Base-by-base conservation (phyloP, 2,797 vertebrate species). In the Liasis olivaceus region DNA sequence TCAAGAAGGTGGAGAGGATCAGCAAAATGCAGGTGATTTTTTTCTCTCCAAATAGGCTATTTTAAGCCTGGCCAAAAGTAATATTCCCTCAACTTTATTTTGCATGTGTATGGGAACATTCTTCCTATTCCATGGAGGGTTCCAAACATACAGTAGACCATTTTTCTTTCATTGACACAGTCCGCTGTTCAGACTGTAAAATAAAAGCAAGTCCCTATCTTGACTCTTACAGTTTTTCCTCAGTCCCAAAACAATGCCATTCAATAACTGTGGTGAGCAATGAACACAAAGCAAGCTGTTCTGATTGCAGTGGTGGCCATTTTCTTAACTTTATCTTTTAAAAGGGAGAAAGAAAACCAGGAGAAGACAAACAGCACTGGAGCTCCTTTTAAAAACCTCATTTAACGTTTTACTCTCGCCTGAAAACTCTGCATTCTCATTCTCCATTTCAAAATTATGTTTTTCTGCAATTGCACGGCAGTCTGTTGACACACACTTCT, bases 361-460 rank as follows among this genome's bases (percentile, higher is more conserved):
- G 72, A 87, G 12, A 87, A 90, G 56, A 22, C 85, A 88, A 89
- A 26, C 1, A 28, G 1, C 4, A 36, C 62, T 84, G 47, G 13
- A 54, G 4, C 1, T 77, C 51, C 4, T 59, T 58, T 58, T 64
- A 12, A 26, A n/a, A 28, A 2, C 24, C 28, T 59, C 15, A 20
- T 81, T 88, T 89, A 1, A 3, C 0, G 6, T 51, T 87, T 63
- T 88, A 5, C 15, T 69, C 96, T 87, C 95, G 97, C 98, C 97
- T 96, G 89, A 59, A 96, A 94, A 59, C 93, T 97, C 62, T 97
- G 94, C 92, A 89, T 96, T 94, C 95, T 98, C 97, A 93, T 96
- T 93, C 97, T 97, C 97, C 97, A 95, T 94, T 97, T 98, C 63
- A 90, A 85, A 72, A 97, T 95, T 8, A 97, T 15, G 64, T 97